Evolutionary conservation across 2,888 invertebrate genomes (phyloP).

Genomic region (Rhingia campestris): DNA sequence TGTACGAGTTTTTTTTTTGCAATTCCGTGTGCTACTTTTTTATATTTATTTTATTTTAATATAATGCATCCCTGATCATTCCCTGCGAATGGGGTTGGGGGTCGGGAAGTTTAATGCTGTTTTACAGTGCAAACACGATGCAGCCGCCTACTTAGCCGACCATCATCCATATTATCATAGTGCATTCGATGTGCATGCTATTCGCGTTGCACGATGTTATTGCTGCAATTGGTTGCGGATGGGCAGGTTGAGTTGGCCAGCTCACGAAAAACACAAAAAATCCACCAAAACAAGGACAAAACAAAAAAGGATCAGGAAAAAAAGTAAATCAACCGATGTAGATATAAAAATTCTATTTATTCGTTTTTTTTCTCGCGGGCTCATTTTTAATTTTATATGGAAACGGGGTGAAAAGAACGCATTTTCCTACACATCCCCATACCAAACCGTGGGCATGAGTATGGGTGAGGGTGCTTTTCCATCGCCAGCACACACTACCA

Average conservation of each 20-base stretch:
- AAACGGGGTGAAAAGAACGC: slow-evolving; percentile 67
- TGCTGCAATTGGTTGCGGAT: slow-evolving; percentile 38
- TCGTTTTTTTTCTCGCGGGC: slow-evolving; percentile 53
- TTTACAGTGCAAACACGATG: slow-evolving; percentile 68
- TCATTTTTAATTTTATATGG: slow-evolving; percentile 73
- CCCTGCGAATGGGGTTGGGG: slow-evolving; percentile 37
- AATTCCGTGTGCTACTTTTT: slow-evolving; percentile 69
- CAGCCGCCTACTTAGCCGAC: slow-evolving; percentile 73
- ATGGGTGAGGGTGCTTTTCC: no score
- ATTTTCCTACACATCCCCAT: slow-evolving; percentile 68
- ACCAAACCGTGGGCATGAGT: no score
- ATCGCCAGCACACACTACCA: slow-evolving; percentile 31
- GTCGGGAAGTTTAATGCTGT: slow-evolving; percentile 64
- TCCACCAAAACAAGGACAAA: slow-evolving; percentile 61
- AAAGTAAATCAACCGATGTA: slow-evolving; percentile 66
- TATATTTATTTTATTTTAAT: slow-evolving; percentile 74
- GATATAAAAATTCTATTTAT: slow-evolving; percentile 73
- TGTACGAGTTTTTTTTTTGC: slow-evolving; percentile 75
- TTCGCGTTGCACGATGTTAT: slow-evolving; percentile 40
- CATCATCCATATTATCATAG: slow-evolving; percentile 73
- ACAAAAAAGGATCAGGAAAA: slow-evolving; percentile 16
- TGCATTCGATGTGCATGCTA: slow-evolving; percentile 51
- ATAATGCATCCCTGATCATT: slow-evolving; percentile 77
- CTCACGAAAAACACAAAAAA: slow-evolving; percentile 57
- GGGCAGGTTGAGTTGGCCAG: slow-evolving; percentile 35